Conservation (phyloP, 2,797 vertebrate genomes). For the Sternotherus odoratus region DNA sequence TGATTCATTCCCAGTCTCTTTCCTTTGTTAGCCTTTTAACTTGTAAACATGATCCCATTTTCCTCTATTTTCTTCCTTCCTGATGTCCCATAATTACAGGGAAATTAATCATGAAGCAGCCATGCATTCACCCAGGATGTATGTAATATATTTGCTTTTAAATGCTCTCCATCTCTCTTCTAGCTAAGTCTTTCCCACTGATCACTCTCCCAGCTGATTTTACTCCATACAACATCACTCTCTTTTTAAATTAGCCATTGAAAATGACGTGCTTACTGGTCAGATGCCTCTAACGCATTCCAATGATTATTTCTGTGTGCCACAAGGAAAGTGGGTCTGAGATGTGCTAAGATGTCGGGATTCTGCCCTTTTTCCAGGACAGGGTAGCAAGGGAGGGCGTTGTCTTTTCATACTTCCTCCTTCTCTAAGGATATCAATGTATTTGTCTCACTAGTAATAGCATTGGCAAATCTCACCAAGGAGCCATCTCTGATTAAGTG, state of each 20-base stretch:
- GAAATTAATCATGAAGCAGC: not conserved
- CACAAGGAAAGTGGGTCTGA: not conserved
- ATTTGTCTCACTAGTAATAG: not conserved
- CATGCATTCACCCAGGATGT: not conserved
- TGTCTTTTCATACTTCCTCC: rapidly evolving
- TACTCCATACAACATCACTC: not conserved
- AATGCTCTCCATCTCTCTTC: not conserved
- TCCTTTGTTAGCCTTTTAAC: not conserved
- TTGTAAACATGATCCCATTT: not conserved
- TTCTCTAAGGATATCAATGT: not conserved
- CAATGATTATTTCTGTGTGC: not conserved
- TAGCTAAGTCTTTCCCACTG: not conserved
- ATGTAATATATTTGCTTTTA: not conserved
- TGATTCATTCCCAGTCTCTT: not conserved
- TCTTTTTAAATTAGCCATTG: not conserved
- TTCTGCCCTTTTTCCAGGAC: not conserved
- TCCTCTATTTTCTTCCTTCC: not conserved
- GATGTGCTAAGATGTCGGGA: not conserved
- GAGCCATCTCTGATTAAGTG: rapidly evolving
- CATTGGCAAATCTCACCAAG: not conserved
- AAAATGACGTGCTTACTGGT: not conserved
- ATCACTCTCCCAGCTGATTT: not conserved
- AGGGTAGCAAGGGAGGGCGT: not conserved
- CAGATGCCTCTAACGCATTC: not conserved
- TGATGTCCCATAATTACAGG: not conserved